Percentiles rank a stretch among this genome's conserved stretches.
phyloP scores from a whole-genome alignment of 1,140 invertebrate species.

The Hylyphantes graminicola region DNA sequence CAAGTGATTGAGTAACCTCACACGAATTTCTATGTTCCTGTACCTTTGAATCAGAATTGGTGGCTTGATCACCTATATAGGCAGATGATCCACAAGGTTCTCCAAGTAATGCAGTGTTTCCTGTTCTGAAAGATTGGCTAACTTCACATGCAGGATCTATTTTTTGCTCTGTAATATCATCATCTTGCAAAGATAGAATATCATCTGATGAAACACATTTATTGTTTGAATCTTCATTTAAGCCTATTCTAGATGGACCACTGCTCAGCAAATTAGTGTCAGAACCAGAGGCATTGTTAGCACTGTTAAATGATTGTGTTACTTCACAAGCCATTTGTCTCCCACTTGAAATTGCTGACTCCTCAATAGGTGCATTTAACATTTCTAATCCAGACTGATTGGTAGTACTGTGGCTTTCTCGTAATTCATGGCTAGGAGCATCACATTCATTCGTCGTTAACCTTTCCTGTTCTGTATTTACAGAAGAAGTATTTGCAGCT shows the following conservation, averaged over 20 bases:
- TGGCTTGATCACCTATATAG: too few relatives aligned
- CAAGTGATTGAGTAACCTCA: slow-evolving; percentile 33
- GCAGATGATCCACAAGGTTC: not conserved
- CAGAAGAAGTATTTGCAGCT: slow-evolving; percentile 4
- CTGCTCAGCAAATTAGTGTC: slow-evolving; percentile 2
- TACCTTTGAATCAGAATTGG: slow-evolving; percentile 5
- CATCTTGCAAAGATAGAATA: not conserved
- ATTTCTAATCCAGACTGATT: too few relatives aligned
- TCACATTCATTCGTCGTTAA: slow-evolving; percentile 28
- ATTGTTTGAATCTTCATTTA: not conserved
- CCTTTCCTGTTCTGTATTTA: slow-evolving; percentile 3
- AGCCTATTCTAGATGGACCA: not conserved
- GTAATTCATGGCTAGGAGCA: not conserved
- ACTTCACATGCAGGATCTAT: slow-evolving; percentile 25
- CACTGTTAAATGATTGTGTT: slow-evolving; percentile 5
- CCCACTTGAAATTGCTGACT: not conserved
- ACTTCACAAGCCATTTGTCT: slow-evolving; percentile 33
- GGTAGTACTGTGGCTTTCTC: not conserved
- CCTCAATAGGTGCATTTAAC: not conserved
- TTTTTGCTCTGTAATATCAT: not conserved
- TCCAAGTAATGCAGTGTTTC: not conserved
- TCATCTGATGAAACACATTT: slow-evolving; percentile 23
- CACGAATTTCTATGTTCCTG: not conserved
- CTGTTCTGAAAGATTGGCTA: slow-evolving; percentile 11
- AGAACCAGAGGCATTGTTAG: not conserved